Conservation (phyloP, 2,888 invertebrate genomes). For the Stenotaenia linearis region DNA sequence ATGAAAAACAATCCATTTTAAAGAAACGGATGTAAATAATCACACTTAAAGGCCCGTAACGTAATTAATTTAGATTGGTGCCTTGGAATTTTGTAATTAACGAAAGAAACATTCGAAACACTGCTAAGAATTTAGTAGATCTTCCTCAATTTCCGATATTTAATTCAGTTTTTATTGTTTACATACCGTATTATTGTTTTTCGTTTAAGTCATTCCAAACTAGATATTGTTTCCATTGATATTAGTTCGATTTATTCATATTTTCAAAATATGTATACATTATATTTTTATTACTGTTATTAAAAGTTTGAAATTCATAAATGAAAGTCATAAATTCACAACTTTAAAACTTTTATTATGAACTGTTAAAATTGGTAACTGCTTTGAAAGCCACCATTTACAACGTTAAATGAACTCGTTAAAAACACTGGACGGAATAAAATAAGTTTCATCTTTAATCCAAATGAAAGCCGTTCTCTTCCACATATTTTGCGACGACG, state of each 20-base stretch:
- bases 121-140: neutral
- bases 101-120: neutral
- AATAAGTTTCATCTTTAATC: no score
- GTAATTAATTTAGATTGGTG: neutral
- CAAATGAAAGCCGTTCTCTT: no score
- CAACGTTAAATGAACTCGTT: no score
- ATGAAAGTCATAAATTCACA: no score
- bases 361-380: no score
- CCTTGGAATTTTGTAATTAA: conserved; percentile 6
- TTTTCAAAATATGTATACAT: neutral
- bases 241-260: neutral
- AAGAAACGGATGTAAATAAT: neutral
- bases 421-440: no score
- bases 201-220: neutral
- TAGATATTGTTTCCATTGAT: neutral
- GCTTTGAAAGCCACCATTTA: no score
- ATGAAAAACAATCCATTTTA: neutral
- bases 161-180: neutral
- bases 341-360: no score
- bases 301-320: neutral
- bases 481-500: no score
- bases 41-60: neutral
- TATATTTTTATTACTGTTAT: neutral
- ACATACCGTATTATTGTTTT: neutral
- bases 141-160: neutral